Base-by-base conservation (phyloP, 2,888 invertebrate species). In the Eledone cirrhosa region DNA sequence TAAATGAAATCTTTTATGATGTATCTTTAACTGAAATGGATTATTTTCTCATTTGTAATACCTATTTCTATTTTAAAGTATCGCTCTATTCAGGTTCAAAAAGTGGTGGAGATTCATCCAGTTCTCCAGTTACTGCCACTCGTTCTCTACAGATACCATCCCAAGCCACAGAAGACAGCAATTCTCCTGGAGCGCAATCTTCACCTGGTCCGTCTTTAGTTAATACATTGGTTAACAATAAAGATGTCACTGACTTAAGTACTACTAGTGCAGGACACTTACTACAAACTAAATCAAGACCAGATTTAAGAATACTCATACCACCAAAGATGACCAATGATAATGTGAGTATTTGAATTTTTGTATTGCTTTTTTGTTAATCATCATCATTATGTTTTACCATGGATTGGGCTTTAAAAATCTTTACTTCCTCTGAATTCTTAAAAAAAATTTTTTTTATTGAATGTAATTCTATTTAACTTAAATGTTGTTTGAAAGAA, bases 41-140 rank as follows among this genome's bases (percentile, higher is more conserved):
- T 41, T 41, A 41, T 41, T 11, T 41, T 8, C 41, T 41, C 41
- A 41, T 41, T 5, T 3, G 8, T 41, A 11, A 41, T 41, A 41
- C 11, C 11, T 41, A 1, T 41, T 41, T 41, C 41, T 41, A 11
- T 41, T 41, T 41, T 41, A 41, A 41, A 41, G 41, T 41, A 41
- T 41, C 41, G 41, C 41, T 41, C 5, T 41, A 41, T 41, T 41
- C 41, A 72, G 72, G 72, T 72, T 72, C 72, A 31, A 72, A 72
- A 72, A 72, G 72, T 72, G 72, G 72, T 72, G 76, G 76, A 47
- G 76, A 76, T 76, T 76, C 76, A n/a, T 76, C 76, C 11, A 72
- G 72, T 72, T 48, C 76, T 29, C 76, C 76, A 29, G 29, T 29
- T 14, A 29, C 47, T 48, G 48, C 48, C 41, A 11, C 76, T 48